These are phyloP conservation scores for Notothenia rossii DNA, from an alignment of 2,113 vertebrate genomes.

Conservation along the genomic window DNA sequence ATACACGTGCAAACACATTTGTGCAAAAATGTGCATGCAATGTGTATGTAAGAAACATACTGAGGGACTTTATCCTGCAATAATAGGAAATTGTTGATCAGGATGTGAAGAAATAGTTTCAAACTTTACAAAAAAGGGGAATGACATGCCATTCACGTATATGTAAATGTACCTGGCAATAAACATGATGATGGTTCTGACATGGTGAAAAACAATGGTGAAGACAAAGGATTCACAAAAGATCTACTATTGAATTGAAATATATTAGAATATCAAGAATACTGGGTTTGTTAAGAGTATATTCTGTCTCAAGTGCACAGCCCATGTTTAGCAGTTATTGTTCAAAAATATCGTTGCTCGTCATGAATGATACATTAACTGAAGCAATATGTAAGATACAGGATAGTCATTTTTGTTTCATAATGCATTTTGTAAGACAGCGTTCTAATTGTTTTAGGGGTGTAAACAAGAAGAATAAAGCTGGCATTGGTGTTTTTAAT, in stretches of 20 bases:
- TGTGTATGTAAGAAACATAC: neutral
- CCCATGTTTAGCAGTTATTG: neutral
- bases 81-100: too few relatives aligned
- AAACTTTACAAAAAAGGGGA: too few relatives aligned
- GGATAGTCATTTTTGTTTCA: neutral
- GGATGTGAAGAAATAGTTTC: too few relatives aligned
- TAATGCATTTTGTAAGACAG: neutral
- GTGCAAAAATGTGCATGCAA: conserved; percentile 31
- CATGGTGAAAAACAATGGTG: neutral
- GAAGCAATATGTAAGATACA: neutral
- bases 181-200: too few relatives aligned
- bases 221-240: too few relatives aligned
- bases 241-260: too few relatives aligned
- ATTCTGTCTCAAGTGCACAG: too few relatives aligned
- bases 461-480: neutral
- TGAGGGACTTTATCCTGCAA: neutral
- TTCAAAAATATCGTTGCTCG: neutral
- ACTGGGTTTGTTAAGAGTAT: neutral
- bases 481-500: neutral
- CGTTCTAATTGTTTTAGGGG: neutral
- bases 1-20: neutral
- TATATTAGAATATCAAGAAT: neutral
- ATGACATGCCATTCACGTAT: too few relatives aligned
- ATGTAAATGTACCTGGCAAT: too few relatives aligned
- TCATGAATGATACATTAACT: neutral